These are phyloP conservation scores for Acleris holmiana DNA, from an alignment of 2,888 invertebrate species.

Conservation along the genomic window DNA sequence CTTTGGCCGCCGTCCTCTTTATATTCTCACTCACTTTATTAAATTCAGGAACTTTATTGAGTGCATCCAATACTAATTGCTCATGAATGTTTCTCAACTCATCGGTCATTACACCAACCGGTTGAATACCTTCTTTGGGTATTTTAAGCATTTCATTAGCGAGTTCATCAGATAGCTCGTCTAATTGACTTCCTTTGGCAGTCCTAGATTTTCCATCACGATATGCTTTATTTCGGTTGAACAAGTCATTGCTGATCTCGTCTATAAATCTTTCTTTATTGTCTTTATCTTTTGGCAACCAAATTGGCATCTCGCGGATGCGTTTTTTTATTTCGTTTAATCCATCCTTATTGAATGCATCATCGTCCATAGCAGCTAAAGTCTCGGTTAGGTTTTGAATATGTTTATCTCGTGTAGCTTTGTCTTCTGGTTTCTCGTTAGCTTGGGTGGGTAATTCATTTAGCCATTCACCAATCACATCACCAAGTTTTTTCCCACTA, in stretches of 20 bases:
- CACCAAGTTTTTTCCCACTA: too few species aligned
- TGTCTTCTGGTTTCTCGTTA: slow-evolving; percentile 44
- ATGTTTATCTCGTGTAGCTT: slow-evolving; percentile 43
- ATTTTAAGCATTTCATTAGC: slow-evolving; percentile 38
- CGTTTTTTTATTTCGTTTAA: slow-evolving; percentile 45
- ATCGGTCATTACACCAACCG: not conserved
- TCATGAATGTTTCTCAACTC: too few species aligned
- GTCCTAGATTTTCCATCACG: too few species aligned
- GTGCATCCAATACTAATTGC: slow-evolving; percentile 39
- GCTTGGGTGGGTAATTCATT: slow-evolving; percentile 50
- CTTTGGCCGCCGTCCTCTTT: slow-evolving; percentile 4
- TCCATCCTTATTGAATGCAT: slow-evolving; percentile 44
- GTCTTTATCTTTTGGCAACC: slow-evolving; percentile 50
- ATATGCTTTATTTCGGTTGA: slow-evolving; percentile 38
- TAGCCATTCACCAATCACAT: slow-evolving; percentile 50
- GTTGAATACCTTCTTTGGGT: slow-evolving; percentile 33
- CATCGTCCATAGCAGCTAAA: slow-evolving; percentile 43
- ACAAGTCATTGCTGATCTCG: slow-evolving; percentile 47
- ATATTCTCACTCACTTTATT: not conserved
- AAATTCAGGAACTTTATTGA: slow-evolving; percentile 38
- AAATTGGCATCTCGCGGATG: slow-evolving; percentile 53
- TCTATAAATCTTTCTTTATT: slow-evolving; percentile 46
- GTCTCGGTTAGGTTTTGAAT: slow-evolving; percentile 44
- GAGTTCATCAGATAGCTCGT: slow-evolving; percentile 41
- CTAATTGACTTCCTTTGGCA: slow-evolving; percentile 27